Percentiles rank a stretch among this genome's conserved stretches.
These are phyloP conservation scores for Andricus curvator DNA, from an alignment of 2,888 invertebrate species.

Conservation along the genomic window DNA sequence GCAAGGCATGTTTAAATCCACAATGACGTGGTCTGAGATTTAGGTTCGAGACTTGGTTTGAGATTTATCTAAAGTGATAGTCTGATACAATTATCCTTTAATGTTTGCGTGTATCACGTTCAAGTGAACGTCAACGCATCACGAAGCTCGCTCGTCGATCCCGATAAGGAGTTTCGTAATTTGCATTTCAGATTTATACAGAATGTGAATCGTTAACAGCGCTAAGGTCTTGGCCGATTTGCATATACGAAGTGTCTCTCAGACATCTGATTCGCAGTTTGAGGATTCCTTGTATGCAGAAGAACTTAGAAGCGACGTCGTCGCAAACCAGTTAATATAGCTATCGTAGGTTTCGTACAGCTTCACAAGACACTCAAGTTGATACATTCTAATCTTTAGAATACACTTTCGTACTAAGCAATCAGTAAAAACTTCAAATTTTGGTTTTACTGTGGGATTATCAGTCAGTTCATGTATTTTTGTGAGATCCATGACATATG, in stretches of 20 bases:
- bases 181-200: constrained; percentile 55
- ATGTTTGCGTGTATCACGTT: constrained; percentile 26
- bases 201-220: constrained; percentile 51
- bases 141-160: constrained; percentile 35
- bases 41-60: neutral
- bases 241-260: constrained; percentile 45
- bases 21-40: neutral
- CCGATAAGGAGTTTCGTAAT: constrained; percentile 46
- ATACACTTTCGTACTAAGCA: neutral
- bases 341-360: neutral
- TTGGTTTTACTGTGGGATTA: neutral
- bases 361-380: neutral
- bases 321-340: constrained; percentile 25
- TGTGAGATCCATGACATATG: too few species aligned
- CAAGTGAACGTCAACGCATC: constrained; percentile 24
- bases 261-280: constrained; percentile 42
- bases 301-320: constrained; percentile 39
- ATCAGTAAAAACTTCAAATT: neutral
- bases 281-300: constrained; percentile 32
- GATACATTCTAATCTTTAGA: neutral
- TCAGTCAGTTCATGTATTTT: too few species aligned
- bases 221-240: constrained; percentile 51
- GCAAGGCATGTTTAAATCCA: too few species aligned
- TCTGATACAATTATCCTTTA: constrained; percentile 8
- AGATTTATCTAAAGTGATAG: neutral